Percentiles rank a stretch among this genome's conserved stretches.
Evolutionary conservation across 2,888 invertebrate species (phyloP).

Genomic region (Conops quadrifasciatus): DNA sequence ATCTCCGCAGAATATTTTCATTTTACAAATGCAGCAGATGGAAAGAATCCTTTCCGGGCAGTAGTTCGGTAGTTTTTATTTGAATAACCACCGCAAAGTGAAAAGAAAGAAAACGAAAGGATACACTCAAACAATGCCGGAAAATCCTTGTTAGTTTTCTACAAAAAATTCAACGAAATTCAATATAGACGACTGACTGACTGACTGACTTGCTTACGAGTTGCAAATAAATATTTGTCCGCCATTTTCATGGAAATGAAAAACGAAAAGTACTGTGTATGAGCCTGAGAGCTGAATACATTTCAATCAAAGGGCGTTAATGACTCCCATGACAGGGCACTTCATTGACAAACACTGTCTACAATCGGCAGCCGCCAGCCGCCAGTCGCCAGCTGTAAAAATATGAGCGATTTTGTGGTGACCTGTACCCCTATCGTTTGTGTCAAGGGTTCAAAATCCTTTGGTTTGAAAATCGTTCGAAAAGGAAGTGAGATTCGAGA

Average conservation of each 20-base stretch:
- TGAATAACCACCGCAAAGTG: constrained; percentile 28
- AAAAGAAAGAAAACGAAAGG: constrained; percentile 37
- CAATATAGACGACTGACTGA: not conserved
- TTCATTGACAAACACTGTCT: constrained; percentile 13
- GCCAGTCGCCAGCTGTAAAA: constrained; percentile 28
- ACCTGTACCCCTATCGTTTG: constrained; percentile 16
- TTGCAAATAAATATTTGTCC: constrained; percentile 29
- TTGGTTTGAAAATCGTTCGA: constrained; percentile 1
- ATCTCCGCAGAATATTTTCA: not conserved
- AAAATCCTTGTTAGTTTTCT: constrained; percentile 41
- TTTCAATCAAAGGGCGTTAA: constrained; percentile 41
- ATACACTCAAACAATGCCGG: constrained; percentile 38
- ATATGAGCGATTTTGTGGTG: not conserved
- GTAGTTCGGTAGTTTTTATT: constrained; percentile 13
- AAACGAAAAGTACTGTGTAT: not conserved
- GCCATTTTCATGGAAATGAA: not conserved
- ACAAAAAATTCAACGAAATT: constrained; percentile 17
- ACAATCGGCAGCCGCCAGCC: constrained; percentile 8
- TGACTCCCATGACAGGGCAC: constrained; percentile 39
- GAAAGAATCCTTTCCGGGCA: no score
- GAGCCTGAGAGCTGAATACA: constrained; percentile 28
- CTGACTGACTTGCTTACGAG: constrained; percentile 30
- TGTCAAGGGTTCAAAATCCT: constrained; percentile 12
- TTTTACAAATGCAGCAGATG: not conserved
- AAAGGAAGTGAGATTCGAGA: constrained; percentile 7